Conservation (phyloP, 2,888 invertebrate species). For the Drosophila kokeensis region DNA sequence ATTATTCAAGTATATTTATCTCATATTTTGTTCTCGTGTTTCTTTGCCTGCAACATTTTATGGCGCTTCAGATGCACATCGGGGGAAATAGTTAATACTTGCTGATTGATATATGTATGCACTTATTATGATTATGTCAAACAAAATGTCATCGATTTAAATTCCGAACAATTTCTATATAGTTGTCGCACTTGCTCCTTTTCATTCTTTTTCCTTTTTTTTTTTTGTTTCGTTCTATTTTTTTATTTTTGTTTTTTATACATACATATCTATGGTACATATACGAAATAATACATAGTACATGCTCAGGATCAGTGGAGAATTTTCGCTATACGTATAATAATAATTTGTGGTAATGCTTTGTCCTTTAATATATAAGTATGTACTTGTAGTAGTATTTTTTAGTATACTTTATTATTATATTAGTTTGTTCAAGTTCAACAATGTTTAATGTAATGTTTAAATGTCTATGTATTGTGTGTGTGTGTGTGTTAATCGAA, state of each 20-base stretch:
- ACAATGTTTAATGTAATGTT: constrained; percentile 64
- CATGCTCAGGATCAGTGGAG: constrained; percentile 68
- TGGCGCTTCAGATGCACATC: constrained; percentile 60
- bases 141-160: constrained; percentile 41
- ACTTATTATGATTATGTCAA: constrained; percentile 44
- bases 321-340: constrained; percentile 69
- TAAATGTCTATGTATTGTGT: constrained; percentile 25
- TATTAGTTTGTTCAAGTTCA: constrained; percentile 65
- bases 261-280: constrained; percentile 67
- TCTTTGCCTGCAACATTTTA: constrained; percentile 55
- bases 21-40: constrained; percentile 24
- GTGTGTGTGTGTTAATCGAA: constrained; percentile 39
- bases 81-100: constrained; percentile 71
- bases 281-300: constrained; percentile 69
- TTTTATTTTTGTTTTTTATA: constrained; percentile 32
- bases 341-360: constrained; percentile 65
- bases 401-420: constrained; percentile 35
- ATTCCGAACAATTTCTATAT: constrained; percentile 45
- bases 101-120: constrained; percentile 55
- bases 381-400: constrained; percentile 49
- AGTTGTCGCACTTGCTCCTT: constrained; percentile 23
- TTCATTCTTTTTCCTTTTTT: constrained; percentile 15
- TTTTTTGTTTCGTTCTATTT: constrained; percentile 1
- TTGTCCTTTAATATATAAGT: constrained; percentile 53
- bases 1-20: constrained; percentile 47